A percentile compares a stretch with the other conserved stretches of the same genome.
These are phyloP conservation scores for Tuberolachnus salignus DNA, from an alignment of 2,888 invertebrate genomes.

Conservation along the genomic window DNA sequence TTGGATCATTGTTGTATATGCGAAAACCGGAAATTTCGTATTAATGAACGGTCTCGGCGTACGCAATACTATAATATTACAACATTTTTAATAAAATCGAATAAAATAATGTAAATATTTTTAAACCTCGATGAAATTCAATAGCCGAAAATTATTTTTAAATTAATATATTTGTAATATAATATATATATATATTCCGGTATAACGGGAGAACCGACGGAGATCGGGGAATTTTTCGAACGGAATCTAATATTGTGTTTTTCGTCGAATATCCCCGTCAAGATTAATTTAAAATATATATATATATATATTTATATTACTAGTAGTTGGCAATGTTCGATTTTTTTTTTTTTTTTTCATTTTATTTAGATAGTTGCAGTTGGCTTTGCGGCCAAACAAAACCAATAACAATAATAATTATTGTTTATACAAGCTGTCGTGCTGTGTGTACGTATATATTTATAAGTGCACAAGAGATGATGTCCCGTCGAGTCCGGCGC, in stretches of 20 bases:
- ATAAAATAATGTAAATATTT: background rate
- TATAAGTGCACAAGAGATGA: constrained; percentile 28
- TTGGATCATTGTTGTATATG: no score
- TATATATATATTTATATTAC: no score
- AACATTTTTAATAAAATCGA: background rate
- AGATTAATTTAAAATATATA: constrained; percentile 47
- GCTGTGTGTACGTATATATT: no score
- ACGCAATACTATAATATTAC: no score
- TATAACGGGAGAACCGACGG: constrained; percentile 10
- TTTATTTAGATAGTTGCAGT: background rate
- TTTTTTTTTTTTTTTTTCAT: constrained; percentile 12
- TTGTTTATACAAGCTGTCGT: constrained; percentile 54
- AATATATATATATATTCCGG: no score
- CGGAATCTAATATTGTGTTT: constrained; percentile 19
- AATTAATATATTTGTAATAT: background rate
- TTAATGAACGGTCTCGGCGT: no score
- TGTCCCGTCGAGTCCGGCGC: constrained; percentile 40
- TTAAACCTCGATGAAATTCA: background rate
- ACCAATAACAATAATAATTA: constrained; percentile 56
- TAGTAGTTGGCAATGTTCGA: constrained; percentile 41
- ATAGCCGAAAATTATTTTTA: background rate
- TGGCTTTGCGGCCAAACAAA: constrained; percentile 47
- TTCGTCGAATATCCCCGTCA: constrained; percentile 7
- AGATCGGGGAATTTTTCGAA: background rate
- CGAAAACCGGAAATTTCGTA: no score